Evolutionary conservation across 2,888 invertebrate species (phyloP).

Genomic region (Ophonus ardosiacus): DNA sequence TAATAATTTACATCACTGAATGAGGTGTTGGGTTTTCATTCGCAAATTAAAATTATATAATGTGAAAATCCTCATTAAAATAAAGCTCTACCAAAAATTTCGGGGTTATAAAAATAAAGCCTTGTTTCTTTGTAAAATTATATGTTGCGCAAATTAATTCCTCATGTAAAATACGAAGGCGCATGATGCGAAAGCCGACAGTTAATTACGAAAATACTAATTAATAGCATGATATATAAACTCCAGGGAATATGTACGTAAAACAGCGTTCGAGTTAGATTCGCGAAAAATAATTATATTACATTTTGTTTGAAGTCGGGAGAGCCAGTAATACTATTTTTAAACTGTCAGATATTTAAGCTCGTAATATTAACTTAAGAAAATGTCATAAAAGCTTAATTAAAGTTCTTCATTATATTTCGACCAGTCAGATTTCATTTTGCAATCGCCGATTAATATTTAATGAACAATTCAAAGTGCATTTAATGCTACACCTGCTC

Average conservation of each 20-base stretch:
- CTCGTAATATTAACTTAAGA: neutral
- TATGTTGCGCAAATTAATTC: no score
- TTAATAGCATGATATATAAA: slow-evolving; percentile 9
- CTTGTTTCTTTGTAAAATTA: no score
- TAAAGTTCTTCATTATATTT: slow-evolving; percentile 22
- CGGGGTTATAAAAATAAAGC: no score
- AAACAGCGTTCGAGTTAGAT: neutral
- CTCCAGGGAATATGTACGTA: neutral
- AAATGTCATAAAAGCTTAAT: slow-evolving; percentile 3
- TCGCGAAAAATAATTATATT: slow-evolving; percentile 14
- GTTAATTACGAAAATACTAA: slow-evolving; percentile 21
- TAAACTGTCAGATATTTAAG: slow-evolving; percentile 1
- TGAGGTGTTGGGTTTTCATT: neutral
- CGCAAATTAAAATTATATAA: neutral
- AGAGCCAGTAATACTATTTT: neutral
- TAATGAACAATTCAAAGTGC: slow-evolving; percentile 33
- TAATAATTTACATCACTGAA: neutral
- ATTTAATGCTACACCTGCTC: slow-evolving; percentile 9
- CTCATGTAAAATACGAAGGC: neutral
- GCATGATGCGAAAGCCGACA: neutral
- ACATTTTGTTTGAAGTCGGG: slow-evolving; percentile 8
- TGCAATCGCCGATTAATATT: slow-evolving; percentile 27
- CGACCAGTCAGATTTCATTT: slow-evolving; percentile 8
- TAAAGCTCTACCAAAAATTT: no score
- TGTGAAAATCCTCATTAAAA: no score